Evolutionary conservation across 2,888 invertebrate species (phyloP).

Genomic region (Pristionchus japonicus): DNA sequence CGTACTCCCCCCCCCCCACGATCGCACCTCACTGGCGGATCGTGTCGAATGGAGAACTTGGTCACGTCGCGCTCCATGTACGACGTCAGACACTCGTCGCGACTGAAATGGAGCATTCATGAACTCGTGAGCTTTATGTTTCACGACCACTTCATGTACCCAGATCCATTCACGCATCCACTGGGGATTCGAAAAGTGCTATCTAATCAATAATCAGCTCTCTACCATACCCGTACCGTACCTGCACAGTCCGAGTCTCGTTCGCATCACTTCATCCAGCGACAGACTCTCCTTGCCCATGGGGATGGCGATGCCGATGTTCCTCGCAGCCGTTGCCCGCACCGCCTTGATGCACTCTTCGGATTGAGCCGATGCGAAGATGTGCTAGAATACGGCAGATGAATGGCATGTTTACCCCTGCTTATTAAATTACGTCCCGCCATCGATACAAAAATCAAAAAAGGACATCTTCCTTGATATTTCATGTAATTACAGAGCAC

Average conservation of each 20-base stretch:
- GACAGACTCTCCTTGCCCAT: constrained; percentile 87
- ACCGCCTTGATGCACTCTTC: constrained; percentile 90
- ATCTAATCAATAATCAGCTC: no score
- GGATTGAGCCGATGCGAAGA: constrained; percentile 85
- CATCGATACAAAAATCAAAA: no score
- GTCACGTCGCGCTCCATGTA: constrained; percentile 96
- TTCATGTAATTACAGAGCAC: no score
- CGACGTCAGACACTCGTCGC: constrained; percentile 95
- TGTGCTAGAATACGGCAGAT: constrained; percentile 53
- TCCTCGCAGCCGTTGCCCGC: constrained; percentile 86
- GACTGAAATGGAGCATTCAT: constrained; percentile 82
- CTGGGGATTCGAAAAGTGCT: no score
- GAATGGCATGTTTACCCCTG: background rate
- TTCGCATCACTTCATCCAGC: constrained; percentile 87
- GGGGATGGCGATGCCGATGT: constrained; percentile 88
- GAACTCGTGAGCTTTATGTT: background rate
- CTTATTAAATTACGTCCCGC: background rate
- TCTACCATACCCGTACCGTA: constrained; percentile 71
- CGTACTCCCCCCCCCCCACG: background rate
- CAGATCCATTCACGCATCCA: no score
- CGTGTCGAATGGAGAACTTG: constrained; percentile 83
- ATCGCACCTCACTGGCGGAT: background rate
- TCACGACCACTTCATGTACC: background rate
- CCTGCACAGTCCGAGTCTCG: constrained; percentile 93
- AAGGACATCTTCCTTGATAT: no score